phyloP scores from a whole-genome alignment of 2,797 vertebrate genomes.

The Pseudocheirus occidentalis region DNA sequence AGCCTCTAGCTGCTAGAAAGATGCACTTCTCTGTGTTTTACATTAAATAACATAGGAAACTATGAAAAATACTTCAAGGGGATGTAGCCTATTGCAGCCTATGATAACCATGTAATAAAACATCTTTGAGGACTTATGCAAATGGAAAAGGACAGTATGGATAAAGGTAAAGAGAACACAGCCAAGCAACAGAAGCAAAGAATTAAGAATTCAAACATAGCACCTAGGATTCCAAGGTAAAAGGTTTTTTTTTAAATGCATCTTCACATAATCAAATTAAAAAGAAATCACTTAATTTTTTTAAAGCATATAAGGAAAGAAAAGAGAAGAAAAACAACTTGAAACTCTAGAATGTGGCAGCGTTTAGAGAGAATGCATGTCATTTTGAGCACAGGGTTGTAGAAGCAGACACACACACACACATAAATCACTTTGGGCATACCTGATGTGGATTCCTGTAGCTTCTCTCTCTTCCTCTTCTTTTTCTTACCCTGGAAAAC shows the following conservation, averaged over 20 bases:
- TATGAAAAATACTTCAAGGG: constrained; percentile 37
- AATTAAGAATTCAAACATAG: constrained; percentile 49
- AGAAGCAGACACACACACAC: neutral
- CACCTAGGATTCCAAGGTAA: constrained; percentile 13
- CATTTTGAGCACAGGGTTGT: constrained; percentile 42
- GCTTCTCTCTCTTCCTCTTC: constrained; percentile 99
- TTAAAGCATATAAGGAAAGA: constrained; percentile 43
- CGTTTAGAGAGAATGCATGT: neutral
- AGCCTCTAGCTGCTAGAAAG: constrained; percentile 72
- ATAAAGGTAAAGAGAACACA: constrained; percentile 43
- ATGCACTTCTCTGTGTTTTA: constrained; percentile 15
- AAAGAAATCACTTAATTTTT: constrained; percentile 37
- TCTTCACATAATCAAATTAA: constrained; percentile 58
- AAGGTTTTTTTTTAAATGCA: constrained; percentile 3
- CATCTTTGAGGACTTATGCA: neutral
- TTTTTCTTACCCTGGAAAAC: constrained; percentile 98
- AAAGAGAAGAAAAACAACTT: constrained; percentile 55
- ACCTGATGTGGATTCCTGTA: constrained; percentile 97
- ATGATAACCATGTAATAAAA: neutral
- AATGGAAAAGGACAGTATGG: constrained; percentile 21
- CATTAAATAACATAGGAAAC: constrained; percentile 45
- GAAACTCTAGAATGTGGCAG: constrained; percentile 53
- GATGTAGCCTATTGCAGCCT: neutral
- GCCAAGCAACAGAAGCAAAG: constrained; percentile 4
- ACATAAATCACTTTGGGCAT: constrained; percentile 65